These are phyloP conservation scores for Lamellibrachia luymesi DNA, from an alignment of 1,140 invertebrate genomes.

Conservation along the genomic window DNA sequence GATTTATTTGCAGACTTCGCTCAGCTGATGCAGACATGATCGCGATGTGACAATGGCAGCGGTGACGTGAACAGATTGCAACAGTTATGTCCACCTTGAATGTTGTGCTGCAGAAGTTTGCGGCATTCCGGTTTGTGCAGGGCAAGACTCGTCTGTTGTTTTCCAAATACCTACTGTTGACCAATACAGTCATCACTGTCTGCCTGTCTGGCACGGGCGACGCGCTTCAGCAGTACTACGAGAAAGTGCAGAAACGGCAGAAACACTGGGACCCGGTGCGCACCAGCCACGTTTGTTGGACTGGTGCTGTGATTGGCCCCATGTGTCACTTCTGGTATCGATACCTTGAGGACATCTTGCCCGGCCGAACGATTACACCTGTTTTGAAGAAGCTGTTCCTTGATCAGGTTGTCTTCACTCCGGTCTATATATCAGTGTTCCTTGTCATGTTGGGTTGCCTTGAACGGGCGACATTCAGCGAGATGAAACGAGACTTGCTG, in stretches of 20 bases:
- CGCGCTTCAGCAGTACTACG: constrained; percentile 79
- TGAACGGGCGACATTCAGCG: constrained; percentile 61
- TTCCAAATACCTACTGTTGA: constrained; percentile 68
- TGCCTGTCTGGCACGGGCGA: constrained; percentile 77
- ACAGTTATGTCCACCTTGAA: background rate
- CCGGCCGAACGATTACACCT: constrained; percentile 68
- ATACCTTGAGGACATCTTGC: constrained; percentile 68
- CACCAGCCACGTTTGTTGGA: constrained; percentile 72
- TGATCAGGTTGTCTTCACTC: constrained; percentile 86
- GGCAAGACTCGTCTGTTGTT: constrained; percentile 27
- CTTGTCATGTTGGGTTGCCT: constrained; percentile 75
- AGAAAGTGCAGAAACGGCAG: constrained; percentile 63
- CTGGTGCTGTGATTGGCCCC: constrained; percentile 75
- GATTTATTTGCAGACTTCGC: background rate
- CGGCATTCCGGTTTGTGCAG: constrained; percentile 8
- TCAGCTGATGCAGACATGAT: background rate
- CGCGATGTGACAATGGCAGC: background rate
- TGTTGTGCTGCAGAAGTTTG: background rate
- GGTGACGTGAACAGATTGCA: background rate
- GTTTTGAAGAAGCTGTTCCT: constrained; percentile 82
- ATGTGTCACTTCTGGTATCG: constrained; percentile 84
- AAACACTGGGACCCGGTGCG: constrained; percentile 67
- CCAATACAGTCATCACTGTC: constrained; percentile 81
- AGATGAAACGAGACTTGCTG: constrained; percentile 66
- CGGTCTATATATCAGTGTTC: constrained; percentile 77